Conservation (phyloP, 2,113 vertebrate species). For the Azemiops feae region DNA sequence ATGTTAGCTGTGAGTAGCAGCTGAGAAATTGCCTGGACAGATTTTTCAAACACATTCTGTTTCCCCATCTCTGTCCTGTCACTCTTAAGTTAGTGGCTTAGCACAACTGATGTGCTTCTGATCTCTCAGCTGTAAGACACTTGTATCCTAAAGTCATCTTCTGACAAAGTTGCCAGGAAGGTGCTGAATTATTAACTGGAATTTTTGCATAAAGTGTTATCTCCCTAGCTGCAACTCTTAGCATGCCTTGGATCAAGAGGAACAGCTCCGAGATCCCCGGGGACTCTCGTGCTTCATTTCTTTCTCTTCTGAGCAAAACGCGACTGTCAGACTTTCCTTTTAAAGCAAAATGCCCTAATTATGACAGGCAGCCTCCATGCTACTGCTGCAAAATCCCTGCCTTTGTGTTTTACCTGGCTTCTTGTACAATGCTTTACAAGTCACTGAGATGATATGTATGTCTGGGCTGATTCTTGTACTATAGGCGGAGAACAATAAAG, state of each 20-base stretch:
- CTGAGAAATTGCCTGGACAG: neutral
- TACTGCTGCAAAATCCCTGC: neutral
- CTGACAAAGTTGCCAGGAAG: neutral
- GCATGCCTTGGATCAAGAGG: neutral
- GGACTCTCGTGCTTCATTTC: neutral
- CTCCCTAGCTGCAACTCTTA: fast-evolving
- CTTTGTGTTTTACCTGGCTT: constrained; percentile 8
- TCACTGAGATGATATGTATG: fast-evolving
- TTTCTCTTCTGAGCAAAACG: neutral
- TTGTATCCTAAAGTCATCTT: constrained; percentile 6
- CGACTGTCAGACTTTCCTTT: constrained; percentile 33
- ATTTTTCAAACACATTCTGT: neutral
- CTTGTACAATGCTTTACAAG: fast-evolving
- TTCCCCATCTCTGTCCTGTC: fast-evolving
- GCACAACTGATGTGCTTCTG: neutral
- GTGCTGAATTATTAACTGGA: neutral
- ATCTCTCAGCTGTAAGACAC: neutral
- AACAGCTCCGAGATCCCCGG: fast-evolving
- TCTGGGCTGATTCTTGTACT: neutral
- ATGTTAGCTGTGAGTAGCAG: neutral
- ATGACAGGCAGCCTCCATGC: constrained; percentile 32
- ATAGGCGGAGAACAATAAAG: neutral
- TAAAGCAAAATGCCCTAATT: constrained; percentile 25
- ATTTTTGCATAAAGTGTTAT: neutral
- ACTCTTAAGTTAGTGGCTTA: constrained; percentile 19